Base-by-base conservation (phyloP, 2,888 invertebrate species). In the Leptinotarsa rubiginosa region DNA sequence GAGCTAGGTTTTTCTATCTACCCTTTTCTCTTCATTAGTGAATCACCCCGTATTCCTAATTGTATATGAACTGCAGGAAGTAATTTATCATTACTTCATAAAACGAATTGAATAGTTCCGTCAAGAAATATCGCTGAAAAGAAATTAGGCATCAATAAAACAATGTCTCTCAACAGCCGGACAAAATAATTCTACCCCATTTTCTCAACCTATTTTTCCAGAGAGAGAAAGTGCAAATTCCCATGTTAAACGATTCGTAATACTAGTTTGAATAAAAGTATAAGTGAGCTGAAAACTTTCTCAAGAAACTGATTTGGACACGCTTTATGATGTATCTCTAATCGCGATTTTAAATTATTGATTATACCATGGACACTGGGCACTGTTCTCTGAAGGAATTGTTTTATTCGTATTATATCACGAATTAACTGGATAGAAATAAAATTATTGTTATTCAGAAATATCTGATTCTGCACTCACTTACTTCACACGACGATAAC, bases 211-310 rank as follows among this genome's bases (percentile, higher is more conserved):
- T 22, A 56, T 22, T 12, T 20, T 5, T 56, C 22, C 18, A 22
- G 41, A 41, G 41, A 41, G 41, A 41, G 12, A 41, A 41, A 41
- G 41, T 41, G 41, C 41, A 10, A 1, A 56, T 56, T 56, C 56
- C 56, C 56, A 56, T 56, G 25, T 20, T 56, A 15, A 25, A 56
- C 56, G 56, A 56, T 56, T 56, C 13, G 56, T 15, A 22, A 20
- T 56, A 56, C 13, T 56, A 56, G 3, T 56, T 22, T 20, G 15
- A 56, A 56, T 56, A 56, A 56, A 22, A 13, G 20, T 56, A 22
- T 13, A 56, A 13, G 22, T 22, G 15, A 56, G 25, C 25, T 56
- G 18, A 20, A 56, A 56, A 56, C 56, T 56, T 56, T 56, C 56
- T 5, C 56, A 20, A 5, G 56, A 56, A 56, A 56, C 22, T 15